Evolutionary conservation across 2,888 invertebrate species (phyloP), one percentile per base, ranked within the genome.

Genomic region (Auanema sp.): DNA sequence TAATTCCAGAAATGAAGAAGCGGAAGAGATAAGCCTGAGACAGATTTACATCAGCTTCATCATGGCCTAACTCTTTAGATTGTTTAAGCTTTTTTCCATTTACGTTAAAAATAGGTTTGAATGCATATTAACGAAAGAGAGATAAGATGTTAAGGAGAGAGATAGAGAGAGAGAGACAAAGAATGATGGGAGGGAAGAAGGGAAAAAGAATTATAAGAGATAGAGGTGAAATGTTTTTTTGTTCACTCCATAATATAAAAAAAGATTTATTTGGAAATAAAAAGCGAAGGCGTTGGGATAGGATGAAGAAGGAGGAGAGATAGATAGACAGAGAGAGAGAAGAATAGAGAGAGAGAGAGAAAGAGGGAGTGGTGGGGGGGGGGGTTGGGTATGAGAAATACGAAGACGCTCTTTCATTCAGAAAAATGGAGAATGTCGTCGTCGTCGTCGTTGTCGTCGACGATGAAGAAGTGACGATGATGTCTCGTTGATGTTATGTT

Each of bases 261-360:
- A 40, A 18, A 55, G 16, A 55, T 21, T 33, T 18, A 51, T n/a
- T 21, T 16, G 16, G 52, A 51, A 24, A 51, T 16, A 23, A 24
- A 51, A 33, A 33, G 33, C n/a, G 47, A 47, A 21, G 21, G 47
- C 16, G 47, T 16, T 16, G 21, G 47, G 21, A 21, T 18, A 21
- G 21, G 10, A 47, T 16, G 21, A 21, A 47, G 47, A 6, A 44
- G 47, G 56, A 41, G 43, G 21, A n/a, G 23, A 55, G 33, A 55
- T 24, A 55, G 41, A 14, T 3, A 25, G 55, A 55, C 3, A 42
- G 43, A 18, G 56, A 42, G 56, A 42, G 43, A 33, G 53, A 16
- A 25, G 21, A 23, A 14, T 16, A 21, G 52, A 14, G 52, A 54
- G 5, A n/a, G 14, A 25, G 10, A 12, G n/a, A 33, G 25, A 12